Base-by-base conservation (phyloP, 2,888 invertebrate genomes). In the Trichopoda pennipes region DNA sequence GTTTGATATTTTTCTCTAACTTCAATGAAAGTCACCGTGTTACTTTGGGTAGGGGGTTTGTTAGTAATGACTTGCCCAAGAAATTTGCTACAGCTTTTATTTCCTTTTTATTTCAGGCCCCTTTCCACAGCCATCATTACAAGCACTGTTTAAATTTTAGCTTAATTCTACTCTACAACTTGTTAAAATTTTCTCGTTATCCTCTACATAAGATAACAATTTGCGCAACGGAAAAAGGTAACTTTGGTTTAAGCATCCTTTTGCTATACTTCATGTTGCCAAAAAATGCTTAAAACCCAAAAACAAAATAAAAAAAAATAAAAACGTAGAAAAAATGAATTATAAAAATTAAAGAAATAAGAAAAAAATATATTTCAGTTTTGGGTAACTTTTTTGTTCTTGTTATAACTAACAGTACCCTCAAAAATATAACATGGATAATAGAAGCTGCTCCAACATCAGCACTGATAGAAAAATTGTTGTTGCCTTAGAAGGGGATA, bases 171-270 rank as follows among this genome's bases (percentile, higher is more conserved):
- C 47, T 64, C 14, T 35, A 23, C 28, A 17, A 12, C 51, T 60
- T 17, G 17, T 21, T 47, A 19, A 35, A 56, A 14, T 51, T n/a
- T 66, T 73, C 60, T 73, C 69, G 64, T 81, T 77, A 68, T 63
- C 75, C 66, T 75, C 53, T 70, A 64, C 70, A 81, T 60, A 78
- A 81, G 81, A 81, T 81, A 81, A 81, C 74, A 77, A 77, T 81
- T 81, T 81, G 73, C 77, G 77, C 81, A 82, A 82, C 82, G 82
- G 82, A 79, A 82, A 81, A 82, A 82, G 82, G 82, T 82, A 82
- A 82, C 82, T 82, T 73, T 75, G 82, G 82, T 66, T 82, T 66
- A 82, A 82, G 82, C 82, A 82, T 79, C 82, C 82, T 82, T 78
- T 81, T 78, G 74, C 78, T 32, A 75, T 81, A 81, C 81, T 81